Evolutionary conservation across 92 coral and sea anemone genomes (phyloP).

Genomic region (Meandrina meandrites): DNA sequence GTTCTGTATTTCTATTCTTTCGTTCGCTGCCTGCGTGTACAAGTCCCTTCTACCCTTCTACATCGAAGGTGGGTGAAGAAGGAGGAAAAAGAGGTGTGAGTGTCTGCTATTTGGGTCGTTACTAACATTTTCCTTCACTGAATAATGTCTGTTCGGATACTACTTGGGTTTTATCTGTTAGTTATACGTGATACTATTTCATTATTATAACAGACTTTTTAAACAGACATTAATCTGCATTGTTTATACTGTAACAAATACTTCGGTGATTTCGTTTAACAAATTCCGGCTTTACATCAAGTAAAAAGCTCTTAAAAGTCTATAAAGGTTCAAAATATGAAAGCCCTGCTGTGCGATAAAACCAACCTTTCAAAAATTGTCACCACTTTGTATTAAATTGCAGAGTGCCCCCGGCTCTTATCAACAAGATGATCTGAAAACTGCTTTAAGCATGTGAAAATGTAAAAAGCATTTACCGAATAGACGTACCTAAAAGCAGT

Average conservation of each 20-base stretch:
- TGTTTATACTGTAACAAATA: not conserved
- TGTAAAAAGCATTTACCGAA: too few species aligned
- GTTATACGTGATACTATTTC: not conserved
- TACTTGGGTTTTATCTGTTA: not conserved
- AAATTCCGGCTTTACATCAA: not conserved
- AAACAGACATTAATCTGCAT: not conserved
- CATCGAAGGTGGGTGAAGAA: not conserved
- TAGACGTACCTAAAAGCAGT: not conserved
- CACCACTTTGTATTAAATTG: not conserved
- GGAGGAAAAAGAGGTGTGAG: not conserved
- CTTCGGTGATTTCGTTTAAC: not conserved
- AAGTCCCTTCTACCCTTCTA: too few species aligned
- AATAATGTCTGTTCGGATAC: not conserved
- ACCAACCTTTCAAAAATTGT: not conserved
- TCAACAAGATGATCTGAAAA: not conserved
- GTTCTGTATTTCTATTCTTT: too few species aligned
- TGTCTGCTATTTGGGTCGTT: not conserved
- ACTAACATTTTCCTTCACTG: not conserved
- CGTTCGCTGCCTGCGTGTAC: too few species aligned
- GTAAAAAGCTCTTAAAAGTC: not conserved
- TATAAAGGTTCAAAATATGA: not conserved
- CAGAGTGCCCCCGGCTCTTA: not conserved
- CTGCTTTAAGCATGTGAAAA: not conserved
- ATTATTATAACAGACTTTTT: not conserved
- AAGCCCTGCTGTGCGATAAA: not conserved